Evolutionary conservation across 2,113 vertebrate species (phyloP), one percentile per base, ranked within the genome.

Genomic region (Clarias macrocephalus): DNA sequence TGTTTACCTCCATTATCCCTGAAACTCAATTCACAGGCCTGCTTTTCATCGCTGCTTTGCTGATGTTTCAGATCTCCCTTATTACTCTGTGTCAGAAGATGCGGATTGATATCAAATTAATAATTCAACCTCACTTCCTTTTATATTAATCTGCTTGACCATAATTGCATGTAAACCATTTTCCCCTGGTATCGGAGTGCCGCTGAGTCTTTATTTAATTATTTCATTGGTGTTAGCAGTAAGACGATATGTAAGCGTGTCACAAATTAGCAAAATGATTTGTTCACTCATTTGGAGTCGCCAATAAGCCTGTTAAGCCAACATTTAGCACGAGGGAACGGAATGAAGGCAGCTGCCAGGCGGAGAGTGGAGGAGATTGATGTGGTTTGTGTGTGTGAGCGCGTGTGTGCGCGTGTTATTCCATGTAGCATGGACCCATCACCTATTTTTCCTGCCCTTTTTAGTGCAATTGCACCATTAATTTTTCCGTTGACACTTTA

Each of bases 391-490:
- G 75, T 57, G n/a, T 25, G 75, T 77, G n/a, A n/a, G n/a, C n/a
- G n/a, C n/a, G 54, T 66, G 60, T 86, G 60, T 66, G 75, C 37
- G n/a, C 16, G 62, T 77, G 54, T 60, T 70, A 37, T 82, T 77
- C 42, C n/a, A n/a, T 86, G 62, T 77, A 83, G 82, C 65, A 56
- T 79, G 62, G 21, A 80, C 48, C 48, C 33, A 56, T 72, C 77
- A 54, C 60, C 52, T 23, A 42, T 82, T 84, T 79, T 56, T 60
- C 86, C 15, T 30, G 15, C 75, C 52, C 87, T 89, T 88, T 89
- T 91, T 91, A 89, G 83, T 88, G 30, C 80, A 77, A 88, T 89
- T 82, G 75, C 76, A 80, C 84, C 77, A 86, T 86, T 88, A 82
- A 89, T 88, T 90, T 82, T 79, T 21, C 83, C 57, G 70, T 80